Evolutionary conservation across 2,888 invertebrate genomes (phyloP).

Genomic region (Linyphia triangularis): DNA sequence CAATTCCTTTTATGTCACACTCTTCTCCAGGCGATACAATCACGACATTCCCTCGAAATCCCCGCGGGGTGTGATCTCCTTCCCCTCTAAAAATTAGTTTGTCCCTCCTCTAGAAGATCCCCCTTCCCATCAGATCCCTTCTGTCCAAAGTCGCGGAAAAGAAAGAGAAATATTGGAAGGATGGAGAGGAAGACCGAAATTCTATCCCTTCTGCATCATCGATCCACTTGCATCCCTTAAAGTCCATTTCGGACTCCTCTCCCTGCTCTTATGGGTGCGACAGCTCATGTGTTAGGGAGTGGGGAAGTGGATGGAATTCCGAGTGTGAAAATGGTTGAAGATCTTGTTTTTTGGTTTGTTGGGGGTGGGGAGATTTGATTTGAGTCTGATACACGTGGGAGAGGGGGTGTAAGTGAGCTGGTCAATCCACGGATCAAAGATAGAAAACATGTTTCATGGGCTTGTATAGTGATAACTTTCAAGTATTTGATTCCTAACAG

Average conservation of each 20-base stretch:
- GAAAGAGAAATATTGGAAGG: not conserved
- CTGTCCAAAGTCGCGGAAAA: not conserved
- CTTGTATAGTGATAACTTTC: too few species aligned
- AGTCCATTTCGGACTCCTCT: conserved; percentile 6
- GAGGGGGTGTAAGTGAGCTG: too few species aligned
- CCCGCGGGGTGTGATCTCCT: too few species aligned
- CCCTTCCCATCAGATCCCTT: not conserved
- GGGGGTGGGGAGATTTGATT: not conserved
- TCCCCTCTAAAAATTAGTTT: not conserved
- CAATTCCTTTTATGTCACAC: too few species aligned
- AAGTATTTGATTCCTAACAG: too few species aligned
- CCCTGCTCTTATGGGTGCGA: not conserved
- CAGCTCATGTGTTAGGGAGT: conserved; percentile 52
- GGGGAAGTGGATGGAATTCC: not conserved
- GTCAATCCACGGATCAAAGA: too few species aligned
- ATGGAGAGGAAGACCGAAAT: not conserved
- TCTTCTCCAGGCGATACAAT: too few species aligned
- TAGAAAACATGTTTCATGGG: too few species aligned
- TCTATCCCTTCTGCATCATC: conserved; percentile 20
- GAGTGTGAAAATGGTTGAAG: not conserved
- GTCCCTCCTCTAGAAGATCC: not conserved
- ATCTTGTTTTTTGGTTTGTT: not conserved
- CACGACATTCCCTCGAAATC: not conserved
- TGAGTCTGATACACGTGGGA: too few species aligned
- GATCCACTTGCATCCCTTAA: conserved; percentile 28